phyloP scores from a whole-genome alignment of 2,888 invertebrate genomes.

The Rhopalosiphum nymphaeae region DNA sequence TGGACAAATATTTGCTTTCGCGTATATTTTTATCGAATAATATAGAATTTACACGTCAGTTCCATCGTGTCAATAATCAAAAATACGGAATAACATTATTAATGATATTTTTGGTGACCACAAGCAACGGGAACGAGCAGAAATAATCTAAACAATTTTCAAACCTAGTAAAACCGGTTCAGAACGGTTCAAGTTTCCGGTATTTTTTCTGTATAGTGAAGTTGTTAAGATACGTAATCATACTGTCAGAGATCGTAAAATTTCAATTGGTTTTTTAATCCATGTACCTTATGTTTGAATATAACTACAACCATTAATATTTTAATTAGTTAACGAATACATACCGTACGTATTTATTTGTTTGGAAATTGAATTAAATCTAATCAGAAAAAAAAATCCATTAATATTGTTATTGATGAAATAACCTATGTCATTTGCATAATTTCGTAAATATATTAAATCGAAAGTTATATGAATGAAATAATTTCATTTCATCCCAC shows the following conservation, averaged over 20 bases:
- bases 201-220: slow-evolving; percentile 3
- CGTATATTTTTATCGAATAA: neutral
- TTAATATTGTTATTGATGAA: neutral
- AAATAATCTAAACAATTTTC: slow-evolving; percentile 43
- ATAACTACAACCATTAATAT: neutral
- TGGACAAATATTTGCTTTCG: neutral
- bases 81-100: neutral
- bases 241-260: neutral
- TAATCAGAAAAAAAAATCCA: neutral
- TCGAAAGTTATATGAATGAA: neutral
- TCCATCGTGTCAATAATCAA: neutral
- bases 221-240: neutral
- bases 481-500: slow-evolving; percentile 6
- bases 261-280: slow-evolving; percentile 8
- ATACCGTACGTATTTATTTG: neutral
- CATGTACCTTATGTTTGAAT: neutral
- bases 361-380: neutral
- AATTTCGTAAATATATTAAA: neutral
- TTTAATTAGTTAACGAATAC: neutral
- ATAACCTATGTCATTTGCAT: neutral
- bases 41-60: neutral
- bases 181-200: slow-evolving; percentile 36
- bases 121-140: slow-evolving; percentile 42
- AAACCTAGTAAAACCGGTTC: slow-evolving; percentile 58
- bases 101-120: slow-evolving; percentile 47